Evolutionary conservation across 2,113 vertebrate genomes (phyloP).

Genomic region (Lanius collurio): DNA sequence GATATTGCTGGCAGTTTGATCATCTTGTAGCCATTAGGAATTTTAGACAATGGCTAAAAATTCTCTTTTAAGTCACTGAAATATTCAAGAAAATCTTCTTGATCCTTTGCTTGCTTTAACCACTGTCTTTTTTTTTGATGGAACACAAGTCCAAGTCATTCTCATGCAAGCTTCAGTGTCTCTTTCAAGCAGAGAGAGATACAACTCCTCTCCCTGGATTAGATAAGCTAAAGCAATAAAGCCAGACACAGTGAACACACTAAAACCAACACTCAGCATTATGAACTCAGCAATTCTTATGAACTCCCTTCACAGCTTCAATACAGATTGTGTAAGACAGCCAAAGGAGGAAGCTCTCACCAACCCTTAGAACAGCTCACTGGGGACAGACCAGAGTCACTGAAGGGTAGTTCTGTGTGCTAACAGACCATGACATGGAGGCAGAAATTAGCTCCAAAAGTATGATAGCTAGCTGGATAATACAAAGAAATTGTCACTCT

Average conservation of each 20-base stretch:
- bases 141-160: neutral
- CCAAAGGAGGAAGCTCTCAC: neutral
- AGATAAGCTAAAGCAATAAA: neutral
- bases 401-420: neutral
- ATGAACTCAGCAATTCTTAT: neutral
- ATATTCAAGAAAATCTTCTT: neutral
- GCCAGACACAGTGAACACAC: neutral
- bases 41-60: neutral
- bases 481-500: neutral
- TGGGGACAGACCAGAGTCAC: neutral
- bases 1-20: neutral
- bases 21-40: neutral
- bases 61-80: neutral
- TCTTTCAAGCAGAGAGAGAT: neutral
- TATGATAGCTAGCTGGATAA: neutral
- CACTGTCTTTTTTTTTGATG: neutral
- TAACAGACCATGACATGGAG: rapidly evolving
- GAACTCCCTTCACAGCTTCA: neutral
- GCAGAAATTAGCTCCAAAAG: neutral
- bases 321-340: neutral
- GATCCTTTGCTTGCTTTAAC: neutral
- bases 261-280: neutral
- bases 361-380: neutral
- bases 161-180: neutral
- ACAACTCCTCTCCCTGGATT: neutral